Percentiles rank a stretch among this genome's conserved stretches.
These are phyloP conservation scores for Neodon shergylaensis DNA, from an alignment of 2,113 vertebrate species.

Conservation along the genomic window DNA sequence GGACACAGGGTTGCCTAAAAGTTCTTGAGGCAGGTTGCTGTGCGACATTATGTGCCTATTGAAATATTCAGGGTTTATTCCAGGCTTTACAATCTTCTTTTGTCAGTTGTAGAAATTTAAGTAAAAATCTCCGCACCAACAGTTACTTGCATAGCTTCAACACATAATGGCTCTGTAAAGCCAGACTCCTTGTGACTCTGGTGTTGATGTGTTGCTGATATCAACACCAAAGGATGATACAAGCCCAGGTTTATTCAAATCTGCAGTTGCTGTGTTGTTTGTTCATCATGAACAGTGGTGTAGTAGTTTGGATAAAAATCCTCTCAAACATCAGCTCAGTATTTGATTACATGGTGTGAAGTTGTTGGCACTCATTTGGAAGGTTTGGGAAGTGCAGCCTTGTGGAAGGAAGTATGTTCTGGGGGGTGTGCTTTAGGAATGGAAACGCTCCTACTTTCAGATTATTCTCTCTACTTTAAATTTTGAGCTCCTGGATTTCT, in stretches of 20 bases:
- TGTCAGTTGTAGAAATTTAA: background rate
- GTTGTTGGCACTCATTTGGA: background rate
- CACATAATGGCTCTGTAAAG: background rate
- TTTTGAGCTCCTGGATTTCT: background rate
- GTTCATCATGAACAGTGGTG: background rate
- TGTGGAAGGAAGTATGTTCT: background rate
- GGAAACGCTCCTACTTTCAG: background rate
- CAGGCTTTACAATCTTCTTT: too few relatives aligned
- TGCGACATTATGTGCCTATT: background rate
- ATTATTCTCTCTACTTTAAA: background rate
- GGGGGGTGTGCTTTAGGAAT: background rate
- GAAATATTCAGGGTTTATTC: background rate
- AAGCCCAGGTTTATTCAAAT: background rate
- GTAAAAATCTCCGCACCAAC: background rate
- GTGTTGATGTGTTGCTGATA: too few relatives aligned
- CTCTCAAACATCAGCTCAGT: background rate
- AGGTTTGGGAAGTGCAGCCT: background rate
- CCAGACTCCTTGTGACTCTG: background rate
- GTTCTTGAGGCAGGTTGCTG: background rate
- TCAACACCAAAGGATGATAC: background rate
- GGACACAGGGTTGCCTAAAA: background rate
- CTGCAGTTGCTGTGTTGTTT: background rate
- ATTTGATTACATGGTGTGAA: background rate
- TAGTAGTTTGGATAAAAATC: background rate
- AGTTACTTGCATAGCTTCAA: too few relatives aligned